Conservation (phyloP, 2,888 invertebrate species). For the Sylvicola fuscatus region DNA sequence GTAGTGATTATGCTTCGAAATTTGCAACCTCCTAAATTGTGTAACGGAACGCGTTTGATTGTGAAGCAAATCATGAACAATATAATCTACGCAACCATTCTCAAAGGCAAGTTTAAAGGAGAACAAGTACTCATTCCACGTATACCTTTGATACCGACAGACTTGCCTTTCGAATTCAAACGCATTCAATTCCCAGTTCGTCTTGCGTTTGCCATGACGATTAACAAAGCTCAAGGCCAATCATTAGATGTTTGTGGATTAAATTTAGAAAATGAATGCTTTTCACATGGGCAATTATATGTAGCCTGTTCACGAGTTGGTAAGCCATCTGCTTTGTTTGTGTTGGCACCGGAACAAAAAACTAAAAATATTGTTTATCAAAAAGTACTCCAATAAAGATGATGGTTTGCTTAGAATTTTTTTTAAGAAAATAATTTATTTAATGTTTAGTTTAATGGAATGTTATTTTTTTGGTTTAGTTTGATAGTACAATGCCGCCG, state of each 20-base stretch:
- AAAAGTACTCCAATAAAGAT: too few species aligned
- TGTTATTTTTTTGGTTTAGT: too few species aligned
- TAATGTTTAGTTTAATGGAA: too few species aligned
- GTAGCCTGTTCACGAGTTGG: conserved; percentile 11
- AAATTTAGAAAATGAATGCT: conserved; percentile 10
- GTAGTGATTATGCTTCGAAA: conserved; percentile 5
- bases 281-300: conserved; percentile 15
- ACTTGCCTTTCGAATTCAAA: conserved; percentile 12
- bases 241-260: conserved; percentile 10
- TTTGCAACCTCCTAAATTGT: conserved; percentile 5
- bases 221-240: conserved; percentile 15
- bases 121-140: conserved; percentile 12
- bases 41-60: conserved; percentile 6
- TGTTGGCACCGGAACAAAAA: conserved; percentile 1
- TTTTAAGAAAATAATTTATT: too few species aligned
- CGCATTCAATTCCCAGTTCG: conserved; percentile 13
- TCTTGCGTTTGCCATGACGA: conserved; percentile 13
- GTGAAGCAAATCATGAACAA: conserved; percentile 6
- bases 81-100: conserved; percentile 3
- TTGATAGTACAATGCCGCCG: too few species aligned
- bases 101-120: conserved; percentile 1
- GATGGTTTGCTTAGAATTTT: too few species aligned
- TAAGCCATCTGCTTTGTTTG: neutral
- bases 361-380: conserved; percentile 5
- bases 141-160: conserved; percentile 14